Evolutionary conservation across 2,113 vertebrate genomes (phyloP), one percentile per base, ranked within the genome.

Genomic region (Heterocephalus glaber): DNA sequence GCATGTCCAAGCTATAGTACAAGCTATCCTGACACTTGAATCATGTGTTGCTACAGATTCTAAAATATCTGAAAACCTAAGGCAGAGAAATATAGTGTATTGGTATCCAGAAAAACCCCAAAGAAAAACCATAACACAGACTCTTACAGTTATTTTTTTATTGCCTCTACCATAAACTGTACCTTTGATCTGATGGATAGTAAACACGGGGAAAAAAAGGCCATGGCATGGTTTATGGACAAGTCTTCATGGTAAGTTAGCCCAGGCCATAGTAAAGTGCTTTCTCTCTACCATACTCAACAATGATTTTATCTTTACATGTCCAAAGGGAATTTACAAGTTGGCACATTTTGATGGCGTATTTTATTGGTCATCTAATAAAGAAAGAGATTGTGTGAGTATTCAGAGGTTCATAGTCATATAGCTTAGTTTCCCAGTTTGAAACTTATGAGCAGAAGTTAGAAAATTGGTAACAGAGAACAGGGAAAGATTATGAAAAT

Each of bases 301-400:
- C 60, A 80, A 8, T 68, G 38, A 72, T 0, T 30, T 65, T 49
- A 68, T 72, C 49, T 17, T 82, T 60, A 47, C 0, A 66, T 14
- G 3, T 0, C 6, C 14, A 89, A 68, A 7, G 12, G 38, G 82
- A 41, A n/a, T 66, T 61, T 80, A 5, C 35, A 28, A 60, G 9
- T 49, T 54, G 20, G 63, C 7, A 89, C 4, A 83, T 52, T 77
- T 83, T 52, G 66, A 2, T 88, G 33, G 7, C 4, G 47, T 83
- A 76, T 52, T 33, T 26, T 3, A 10, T 70, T 84, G 13, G 33
- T 56, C 30, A 66, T 63, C 1, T 88, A 92, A 44, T 13, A 20
- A 89, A 86, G 68, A n/a, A 74, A 96, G 30, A 87, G 19, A 58
- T 33, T 60, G 20, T 7, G 16, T 90, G 35, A 72, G 2, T 65